Conservation (phyloP, 2,113 vertebrate genomes). For the Cromileptes altivelis region DNA sequence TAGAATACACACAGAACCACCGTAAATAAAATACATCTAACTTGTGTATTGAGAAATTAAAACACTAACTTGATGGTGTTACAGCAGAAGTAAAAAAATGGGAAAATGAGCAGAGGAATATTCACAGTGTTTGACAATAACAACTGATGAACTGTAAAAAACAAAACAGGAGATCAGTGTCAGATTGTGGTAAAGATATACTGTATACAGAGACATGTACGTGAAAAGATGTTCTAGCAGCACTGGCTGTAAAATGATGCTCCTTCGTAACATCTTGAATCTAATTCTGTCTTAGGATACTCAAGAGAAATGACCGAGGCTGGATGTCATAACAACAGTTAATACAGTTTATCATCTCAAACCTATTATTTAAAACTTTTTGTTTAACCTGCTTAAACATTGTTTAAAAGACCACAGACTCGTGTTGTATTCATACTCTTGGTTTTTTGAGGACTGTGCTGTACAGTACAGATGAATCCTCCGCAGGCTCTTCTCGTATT, state of each 20-base stretch:
- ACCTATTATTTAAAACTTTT: background rate
- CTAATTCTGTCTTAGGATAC: background rate
- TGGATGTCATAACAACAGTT: background rate
- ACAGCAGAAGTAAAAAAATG: no score
- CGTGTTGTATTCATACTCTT: background rate
- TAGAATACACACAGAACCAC: background rate
- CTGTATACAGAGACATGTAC: background rate
- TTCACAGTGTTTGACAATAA: background rate
- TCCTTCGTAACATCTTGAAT: background rate
- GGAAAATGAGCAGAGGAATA: background rate
- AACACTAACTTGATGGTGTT: background rate
- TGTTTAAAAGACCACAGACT: background rate
- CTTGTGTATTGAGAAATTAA: background rate
- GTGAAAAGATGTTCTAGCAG: background rate
- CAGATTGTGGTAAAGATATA: background rate
- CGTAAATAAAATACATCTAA: background rate
- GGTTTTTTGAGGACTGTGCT: constrained; percentile 10
- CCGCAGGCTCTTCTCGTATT: background rate
- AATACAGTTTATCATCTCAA: background rate
- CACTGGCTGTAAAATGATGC: no score
- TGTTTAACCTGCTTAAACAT: background rate
- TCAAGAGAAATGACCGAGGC: background rate
- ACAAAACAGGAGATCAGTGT: background rate
- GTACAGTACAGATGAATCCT: constrained; percentile 10
- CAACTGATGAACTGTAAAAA: background rate